Percentiles rank a stretch among this genome's conserved stretches.
These are phyloP conservation scores for Watsonalla cultraria DNA, from an alignment of 2,888 invertebrate species.

Conservation along the genomic window DNA sequence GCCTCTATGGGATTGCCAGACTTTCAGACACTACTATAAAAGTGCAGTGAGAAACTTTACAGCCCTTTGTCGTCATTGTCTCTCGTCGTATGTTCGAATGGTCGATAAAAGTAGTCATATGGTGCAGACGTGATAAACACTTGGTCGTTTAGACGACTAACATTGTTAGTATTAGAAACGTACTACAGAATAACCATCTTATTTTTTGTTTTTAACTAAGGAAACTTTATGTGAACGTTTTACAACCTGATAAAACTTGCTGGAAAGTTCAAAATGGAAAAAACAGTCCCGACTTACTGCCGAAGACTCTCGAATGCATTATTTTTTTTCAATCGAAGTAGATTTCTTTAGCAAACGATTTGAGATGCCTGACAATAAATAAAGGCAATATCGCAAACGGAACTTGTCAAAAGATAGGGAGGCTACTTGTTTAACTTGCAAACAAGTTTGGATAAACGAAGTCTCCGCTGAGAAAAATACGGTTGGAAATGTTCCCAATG, in stretches of 20 bases:
- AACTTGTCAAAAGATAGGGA: not conserved
- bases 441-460: constrained; percentile 10
- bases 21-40: not conserved
- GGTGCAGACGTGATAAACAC: no score
- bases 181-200: no score
- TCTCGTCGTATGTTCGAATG: not conserved
- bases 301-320: not conserved
- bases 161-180: no score
- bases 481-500: not conserved
- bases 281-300: no score
- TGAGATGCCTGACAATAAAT: not conserved
- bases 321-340: not conserved
- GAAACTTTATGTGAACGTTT: no score
- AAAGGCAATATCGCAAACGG: not conserved
- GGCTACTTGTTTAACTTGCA: constrained; percentile 5
- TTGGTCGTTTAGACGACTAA: no score
- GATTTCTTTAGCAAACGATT: not conserved
- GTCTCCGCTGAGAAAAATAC: constrained; percentile 7
- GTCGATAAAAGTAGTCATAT: not conserved
- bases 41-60: not conserved
- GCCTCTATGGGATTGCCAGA: not conserved
- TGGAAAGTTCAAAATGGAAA: no score
- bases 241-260: no score
- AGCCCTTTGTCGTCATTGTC: not conserved
- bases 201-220: no score